Evolutionary conservation across 2,888 invertebrate genomes (phyloP), one percentile per base, ranked within the genome.

Genomic region (Pollenia griseotomentosa): DNA sequence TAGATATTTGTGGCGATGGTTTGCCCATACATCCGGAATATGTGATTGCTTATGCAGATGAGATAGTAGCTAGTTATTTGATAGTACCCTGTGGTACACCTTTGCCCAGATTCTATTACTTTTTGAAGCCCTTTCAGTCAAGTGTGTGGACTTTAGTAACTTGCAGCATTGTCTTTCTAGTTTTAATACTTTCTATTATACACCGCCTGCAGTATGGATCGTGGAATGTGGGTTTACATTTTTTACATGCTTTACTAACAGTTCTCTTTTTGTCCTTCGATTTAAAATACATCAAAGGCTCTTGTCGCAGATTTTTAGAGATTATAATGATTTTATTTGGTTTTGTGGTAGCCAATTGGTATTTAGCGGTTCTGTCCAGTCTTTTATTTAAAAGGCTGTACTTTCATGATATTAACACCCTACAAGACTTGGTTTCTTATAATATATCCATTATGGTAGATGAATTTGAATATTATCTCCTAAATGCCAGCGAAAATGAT

Each of bases 1-100:
- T 84, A 1, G 88, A 89, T 75, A 68, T 88, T 1, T 89, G 88
- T 61, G 78, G 70, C 3, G 86, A 89, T 78, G 79, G 33, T 14
- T 23, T 86, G n/a, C 42, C 63, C 48, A 5, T 42, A 14, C 2
- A 59, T 16, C 16, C 16, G 0, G 23, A 55, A 11, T 83, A 79
- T 70, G 61, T 83, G 2, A 12, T 61, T n/a, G 79, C 73, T 8
- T 2, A 63, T 12, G 33, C 83, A 0, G 59, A 77, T 0, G 71
- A 71, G n/a, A 33, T 86, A 5, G 14, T 44, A 0, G 5, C 61
- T 0, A 83, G 75, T 23, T 79, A 44, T 74, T 65, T 86, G n/a
- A 68, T 86, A 16, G 86, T 86, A 5, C 79, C 86, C 6, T 71
- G 59, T 33, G 75, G 65, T 59, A 70, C 75, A 46, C 83, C 86